Evolutionary conservation across 2,888 invertebrate genomes (phyloP).

Genomic region (Atethmia centrago): DNA sequence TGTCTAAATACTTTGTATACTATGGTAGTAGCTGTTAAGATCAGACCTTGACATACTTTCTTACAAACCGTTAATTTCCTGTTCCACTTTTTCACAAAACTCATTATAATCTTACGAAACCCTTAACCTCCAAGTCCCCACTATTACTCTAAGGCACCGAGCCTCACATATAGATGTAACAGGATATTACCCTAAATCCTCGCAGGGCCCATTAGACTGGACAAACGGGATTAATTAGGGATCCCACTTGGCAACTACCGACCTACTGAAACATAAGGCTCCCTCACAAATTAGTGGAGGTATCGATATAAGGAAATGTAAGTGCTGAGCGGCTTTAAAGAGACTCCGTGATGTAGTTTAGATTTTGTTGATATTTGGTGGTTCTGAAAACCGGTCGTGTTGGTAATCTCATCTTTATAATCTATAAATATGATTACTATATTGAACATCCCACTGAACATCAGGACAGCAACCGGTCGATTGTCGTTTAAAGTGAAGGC

Average conservation of each 20-base stretch:
- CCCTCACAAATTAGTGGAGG: conserved; percentile 46
- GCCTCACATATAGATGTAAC: conserved; percentile 36
- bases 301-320: conserved; percentile 42
- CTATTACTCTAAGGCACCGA: conserved; percentile 25
- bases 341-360: not conserved
- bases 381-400: not conserved
- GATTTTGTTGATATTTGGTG: not conserved
- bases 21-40: not conserved
- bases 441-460: too few species aligned
- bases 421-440: too few species aligned
- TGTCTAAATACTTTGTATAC: not conserved
- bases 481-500: too few species aligned
- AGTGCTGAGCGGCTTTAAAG: not conserved
- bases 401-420: not conserved
- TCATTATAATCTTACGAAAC: conserved; percentile 27
- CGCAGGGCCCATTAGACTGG: conserved; percentile 60
- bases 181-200: conserved; percentile 55
- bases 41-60: not conserved
- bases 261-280: conserved; percentile 51
- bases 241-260: conserved; percentile 50
- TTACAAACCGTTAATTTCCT: not conserved
- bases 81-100: not conserved
- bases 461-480: too few species aligned
- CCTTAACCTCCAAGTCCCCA: conserved; percentile 13
- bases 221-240: conserved; percentile 65